Evolutionary conservation across 2,113 vertebrate genomes (phyloP).

Genomic region (Galbula dea): DNA sequence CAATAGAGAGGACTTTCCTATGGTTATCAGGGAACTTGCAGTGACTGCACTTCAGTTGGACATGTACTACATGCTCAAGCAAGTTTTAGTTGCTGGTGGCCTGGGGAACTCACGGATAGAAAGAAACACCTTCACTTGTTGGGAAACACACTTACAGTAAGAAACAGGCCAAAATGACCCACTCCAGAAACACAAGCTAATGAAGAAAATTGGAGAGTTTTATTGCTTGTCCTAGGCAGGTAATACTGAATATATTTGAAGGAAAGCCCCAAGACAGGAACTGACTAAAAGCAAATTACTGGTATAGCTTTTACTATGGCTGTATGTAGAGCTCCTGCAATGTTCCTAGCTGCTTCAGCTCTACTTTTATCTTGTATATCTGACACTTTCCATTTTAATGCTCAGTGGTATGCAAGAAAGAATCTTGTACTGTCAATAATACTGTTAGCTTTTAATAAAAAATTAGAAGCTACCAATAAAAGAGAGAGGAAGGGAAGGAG

Average conservation of each 20-base stretch:
- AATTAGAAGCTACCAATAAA: constrained; percentile 27
- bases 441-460: constrained; percentile 46
- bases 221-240: background rate
- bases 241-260: background rate
- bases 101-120: background rate
- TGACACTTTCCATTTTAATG: constrained; percentile 19
- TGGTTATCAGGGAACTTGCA: background rate
- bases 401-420: background rate
- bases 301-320: background rate
- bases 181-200: background rate
- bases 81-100: background rate
- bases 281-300: constrained; percentile 12
- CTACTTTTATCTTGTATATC: background rate
- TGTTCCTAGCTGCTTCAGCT: background rate
- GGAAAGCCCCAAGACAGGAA: background rate
- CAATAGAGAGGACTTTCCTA: background rate
- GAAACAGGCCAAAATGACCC: background rate
- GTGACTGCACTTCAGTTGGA: rapidly evolving
- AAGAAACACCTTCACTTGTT: background rate
- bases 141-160: background rate
- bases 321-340: background rate
- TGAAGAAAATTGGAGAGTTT: background rate
- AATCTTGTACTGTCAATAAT: constrained; percentile 42
- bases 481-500: background rate
- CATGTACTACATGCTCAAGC: background rate